Percentiles rank a stretch among this genome's conserved stretches.
phyloP scores from a whole-genome alignment of 1,140 invertebrate genomes.

The Argopecten irradians region DNA sequence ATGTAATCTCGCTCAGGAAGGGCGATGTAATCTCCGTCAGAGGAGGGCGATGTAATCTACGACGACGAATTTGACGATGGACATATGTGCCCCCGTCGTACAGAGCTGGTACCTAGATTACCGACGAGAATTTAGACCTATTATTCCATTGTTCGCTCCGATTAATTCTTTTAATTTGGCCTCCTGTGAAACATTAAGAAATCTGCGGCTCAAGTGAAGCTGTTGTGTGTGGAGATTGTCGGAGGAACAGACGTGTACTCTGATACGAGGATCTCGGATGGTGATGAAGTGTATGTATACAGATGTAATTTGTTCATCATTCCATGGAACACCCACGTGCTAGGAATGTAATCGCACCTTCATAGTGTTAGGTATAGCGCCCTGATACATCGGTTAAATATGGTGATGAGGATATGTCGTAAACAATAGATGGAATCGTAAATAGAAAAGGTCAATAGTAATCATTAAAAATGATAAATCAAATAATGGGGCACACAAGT shows the following conservation, averaged over 20 bases:
- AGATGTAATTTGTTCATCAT: slow-evolving; percentile 10
- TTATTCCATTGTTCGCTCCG: background rate
- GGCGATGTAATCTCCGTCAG: slow-evolving; percentile 14
- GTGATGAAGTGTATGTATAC: slow-evolving; percentile 11
- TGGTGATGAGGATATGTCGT: background rate
- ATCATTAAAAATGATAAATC: no score
- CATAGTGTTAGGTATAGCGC: background rate
- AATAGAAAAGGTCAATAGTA: no score
- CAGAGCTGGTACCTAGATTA: background rate
- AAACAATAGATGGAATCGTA: background rate
- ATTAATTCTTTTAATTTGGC: slow-evolving; percentile 10
- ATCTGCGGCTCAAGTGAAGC: background rate
- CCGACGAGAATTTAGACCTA: background rate
- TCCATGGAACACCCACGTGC: background rate
- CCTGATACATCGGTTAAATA: background rate
- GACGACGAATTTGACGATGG: background rate
- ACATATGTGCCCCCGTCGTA: background rate
- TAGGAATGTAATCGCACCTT: background rate
- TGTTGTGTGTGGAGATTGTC: background rate
- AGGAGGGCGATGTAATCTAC: background rate
- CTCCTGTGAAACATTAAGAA: slow-evolving; percentile 10
- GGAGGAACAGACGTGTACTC: background rate
- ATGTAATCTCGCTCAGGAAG: background rate
- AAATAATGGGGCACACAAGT: no score
- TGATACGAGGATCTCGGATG: slow-evolving; percentile 2